Evolutionary conservation across 2,888 invertebrate genomes (phyloP).

Genomic region (Flexamia atlantica): DNA sequence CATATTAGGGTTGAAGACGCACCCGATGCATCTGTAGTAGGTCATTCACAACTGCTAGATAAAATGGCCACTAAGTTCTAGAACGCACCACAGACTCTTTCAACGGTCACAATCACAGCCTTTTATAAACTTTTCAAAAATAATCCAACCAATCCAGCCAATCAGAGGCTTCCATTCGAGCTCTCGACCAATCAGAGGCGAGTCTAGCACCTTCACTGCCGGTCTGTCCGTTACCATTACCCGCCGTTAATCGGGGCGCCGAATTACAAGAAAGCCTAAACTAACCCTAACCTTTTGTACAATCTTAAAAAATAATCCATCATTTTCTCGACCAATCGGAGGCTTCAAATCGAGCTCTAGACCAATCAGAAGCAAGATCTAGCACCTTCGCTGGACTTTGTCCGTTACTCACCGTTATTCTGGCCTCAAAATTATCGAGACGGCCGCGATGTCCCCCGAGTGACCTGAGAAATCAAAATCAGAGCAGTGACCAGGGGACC

Average conservation of each 20-base stretch:
- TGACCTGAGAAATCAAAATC: slow-evolving; percentile 39
- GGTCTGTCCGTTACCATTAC: slow-evolving; percentile 19
- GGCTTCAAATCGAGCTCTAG: neutral
- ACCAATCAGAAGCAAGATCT: slow-evolving; percentile 24
- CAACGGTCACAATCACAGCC: neutral
- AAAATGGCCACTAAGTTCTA: too few species aligned
- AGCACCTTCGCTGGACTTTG: neutral
- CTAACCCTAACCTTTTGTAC: too few species aligned
- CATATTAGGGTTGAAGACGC: too few species aligned
- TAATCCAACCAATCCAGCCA: neutral
- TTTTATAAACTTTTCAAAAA: slow-evolving; percentile 12
- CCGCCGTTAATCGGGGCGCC: neutral
- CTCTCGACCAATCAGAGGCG: slow-evolving; percentile 26
- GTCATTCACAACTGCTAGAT: too few species aligned
- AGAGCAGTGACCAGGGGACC: slow-evolving; percentile 41
- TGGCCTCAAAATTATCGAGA: neutral
- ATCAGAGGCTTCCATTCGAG: neutral
- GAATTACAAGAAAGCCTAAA: too few species aligned
- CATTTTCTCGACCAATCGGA: neutral
- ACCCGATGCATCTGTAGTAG: too few species aligned
- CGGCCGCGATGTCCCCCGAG: neutral
- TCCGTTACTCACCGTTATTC: slow-evolving; percentile 18
- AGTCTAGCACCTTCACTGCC: neutral
- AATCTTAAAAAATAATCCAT: too few species aligned
- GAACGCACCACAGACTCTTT: too few species aligned